phyloP scores from a whole-genome alignment of 1,140 invertebrate species.

The Parasteatoda tepidariorum region DNA sequence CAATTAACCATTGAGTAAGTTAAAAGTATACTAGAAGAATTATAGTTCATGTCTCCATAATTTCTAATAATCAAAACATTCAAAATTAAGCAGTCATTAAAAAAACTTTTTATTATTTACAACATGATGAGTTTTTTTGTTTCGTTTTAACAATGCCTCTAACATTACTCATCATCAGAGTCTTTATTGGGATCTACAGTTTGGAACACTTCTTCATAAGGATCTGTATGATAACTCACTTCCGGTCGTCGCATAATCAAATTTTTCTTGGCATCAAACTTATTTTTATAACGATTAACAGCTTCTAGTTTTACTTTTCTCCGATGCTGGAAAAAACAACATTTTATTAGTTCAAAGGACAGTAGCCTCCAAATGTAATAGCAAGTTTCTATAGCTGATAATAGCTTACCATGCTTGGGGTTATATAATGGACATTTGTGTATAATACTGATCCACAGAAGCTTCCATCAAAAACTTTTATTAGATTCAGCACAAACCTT shows the following conservation, averaged over 20 bases:
- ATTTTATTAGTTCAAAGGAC: too few species aligned
- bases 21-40: too few species aligned
- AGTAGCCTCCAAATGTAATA: too few species aligned
- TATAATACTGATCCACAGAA: conserved; percentile 93
- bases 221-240: conserved; percentile 76
- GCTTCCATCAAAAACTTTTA: conserved; percentile 92
- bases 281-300: conserved; percentile 81
- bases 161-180: too few species aligned
- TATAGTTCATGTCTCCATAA: too few species aligned
- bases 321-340: conserved; percentile 73
- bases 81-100: too few species aligned
- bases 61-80: too few species aligned
- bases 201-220: conserved; percentile 76
- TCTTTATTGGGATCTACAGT: too few species aligned
- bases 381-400: conserved; percentile 1
- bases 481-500: conserved; percentile 96
- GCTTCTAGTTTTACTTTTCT: conserved; percentile 77
- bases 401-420: conserved; percentile 81
- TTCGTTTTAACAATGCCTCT: too few species aligned
- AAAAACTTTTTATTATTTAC: too few species aligned
- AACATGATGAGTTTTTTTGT: too few species aligned
- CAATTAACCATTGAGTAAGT: too few species aligned
- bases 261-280: conserved; percentile 82
- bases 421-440: conserved; percentile 93
- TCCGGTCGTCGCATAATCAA: conserved; percentile 78